Evolutionary conservation across 2,888 invertebrate genomes (phyloP).

Genomic region (Odontothrips loti): DNA sequence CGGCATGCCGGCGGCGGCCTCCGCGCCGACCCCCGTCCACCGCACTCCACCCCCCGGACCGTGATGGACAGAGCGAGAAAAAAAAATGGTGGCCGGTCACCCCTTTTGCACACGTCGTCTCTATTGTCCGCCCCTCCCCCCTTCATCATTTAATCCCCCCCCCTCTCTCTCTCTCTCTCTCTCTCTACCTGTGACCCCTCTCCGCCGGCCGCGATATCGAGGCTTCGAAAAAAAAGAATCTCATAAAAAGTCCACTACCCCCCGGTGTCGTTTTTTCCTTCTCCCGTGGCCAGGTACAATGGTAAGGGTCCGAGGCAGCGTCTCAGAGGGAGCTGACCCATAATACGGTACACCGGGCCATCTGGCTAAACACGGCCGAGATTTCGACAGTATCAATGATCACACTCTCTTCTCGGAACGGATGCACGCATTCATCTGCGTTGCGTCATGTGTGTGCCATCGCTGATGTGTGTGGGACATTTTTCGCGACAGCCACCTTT

Average conservation of each 20-base stretch:
- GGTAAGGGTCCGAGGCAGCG: neutral
- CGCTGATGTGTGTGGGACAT: no score
- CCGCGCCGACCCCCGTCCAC: neutral
- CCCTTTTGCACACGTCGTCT: conserved; percentile 24
- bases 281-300: conserved; percentile 7
- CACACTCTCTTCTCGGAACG: no score
- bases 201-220: no score
- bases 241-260: conserved; percentile 20
- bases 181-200: neutral
- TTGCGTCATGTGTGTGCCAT: no score
- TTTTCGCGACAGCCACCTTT: no score
- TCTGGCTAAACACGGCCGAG: no score
- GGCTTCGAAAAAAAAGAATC: neutral
- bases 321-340: no score
- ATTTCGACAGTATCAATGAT: no score
- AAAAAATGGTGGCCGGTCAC: neutral
- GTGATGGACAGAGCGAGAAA: neutral
- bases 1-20: neutral
- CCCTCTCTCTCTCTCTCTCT: neutral
- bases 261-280: conserved; percentile 5
- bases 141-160: neutral
- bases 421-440: no score
- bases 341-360: no score
- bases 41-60: neutral
- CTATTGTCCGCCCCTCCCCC: neutral